Evolutionary conservation across 2,113 vertebrate species (phyloP).

Genomic region (Pteropus alecto): DNA sequence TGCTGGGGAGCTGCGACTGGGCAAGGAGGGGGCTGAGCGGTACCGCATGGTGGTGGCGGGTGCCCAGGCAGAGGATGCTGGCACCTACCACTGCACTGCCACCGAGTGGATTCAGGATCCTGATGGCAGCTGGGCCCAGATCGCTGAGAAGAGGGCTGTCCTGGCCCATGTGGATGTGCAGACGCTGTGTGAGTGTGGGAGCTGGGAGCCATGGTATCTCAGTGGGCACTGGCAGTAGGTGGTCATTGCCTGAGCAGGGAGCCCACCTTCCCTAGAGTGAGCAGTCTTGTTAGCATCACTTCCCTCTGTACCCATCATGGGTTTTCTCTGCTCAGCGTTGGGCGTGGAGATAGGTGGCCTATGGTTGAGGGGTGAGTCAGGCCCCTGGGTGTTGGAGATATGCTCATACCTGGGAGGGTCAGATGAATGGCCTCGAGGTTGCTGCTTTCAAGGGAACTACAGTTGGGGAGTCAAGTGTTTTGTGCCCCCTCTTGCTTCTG

Average conservation of each 20-base stretch:
- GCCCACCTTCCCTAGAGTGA: neutral
- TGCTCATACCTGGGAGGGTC: too few relatives aligned
- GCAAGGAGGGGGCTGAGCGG: conserved; percentile 83
- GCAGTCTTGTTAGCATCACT: neutral
- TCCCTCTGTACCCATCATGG: neutral
- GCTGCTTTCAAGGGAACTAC: neutral
- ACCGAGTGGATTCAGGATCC: conserved; percentile 91
- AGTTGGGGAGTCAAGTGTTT: neutral
- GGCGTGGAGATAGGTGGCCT: neutral
- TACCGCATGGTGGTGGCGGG: conserved; percentile 87
- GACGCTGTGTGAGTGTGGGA: conserved; percentile 84
- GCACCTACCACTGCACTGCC: conserved; percentile 89
- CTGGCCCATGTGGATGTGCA: conserved; percentile 88
- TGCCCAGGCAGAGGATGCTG: conserved; percentile 83
- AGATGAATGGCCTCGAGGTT: neutral
- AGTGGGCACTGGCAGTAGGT: neutral
- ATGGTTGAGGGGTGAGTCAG: neutral
- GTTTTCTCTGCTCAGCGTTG: neutral
- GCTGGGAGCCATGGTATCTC: neutral
- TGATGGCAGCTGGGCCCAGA: conserved; percentile 88
- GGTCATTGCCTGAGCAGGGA: neutral
- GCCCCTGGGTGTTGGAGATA: neutral
- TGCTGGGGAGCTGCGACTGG: conserved; percentile 84
- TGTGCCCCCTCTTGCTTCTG: neutral
- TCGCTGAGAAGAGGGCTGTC: conserved; percentile 87